A percentile compares a stretch with the other conserved stretches of the same genome.
These are phyloP conservation scores for Sebastes nivosus DNA, from an alignment of 2,797 vertebrate species.

Conservation along the genomic window DNA sequence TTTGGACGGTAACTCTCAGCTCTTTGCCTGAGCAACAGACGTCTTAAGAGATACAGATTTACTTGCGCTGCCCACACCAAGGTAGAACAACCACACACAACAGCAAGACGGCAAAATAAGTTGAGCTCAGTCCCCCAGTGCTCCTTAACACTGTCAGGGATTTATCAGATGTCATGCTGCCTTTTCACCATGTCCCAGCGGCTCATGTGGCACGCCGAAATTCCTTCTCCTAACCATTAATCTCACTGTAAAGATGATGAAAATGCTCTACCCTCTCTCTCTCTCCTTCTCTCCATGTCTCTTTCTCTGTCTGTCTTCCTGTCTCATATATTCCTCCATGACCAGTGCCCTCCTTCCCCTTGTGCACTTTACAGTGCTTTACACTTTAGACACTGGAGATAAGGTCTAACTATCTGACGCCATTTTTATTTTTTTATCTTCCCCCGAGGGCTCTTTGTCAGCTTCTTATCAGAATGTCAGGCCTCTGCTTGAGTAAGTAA, in stretches of 20 bases:
- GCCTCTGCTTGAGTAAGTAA: conserved; percentile 77
- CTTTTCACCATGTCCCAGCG: conserved; percentile 40
- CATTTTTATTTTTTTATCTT: conserved; percentile 68
- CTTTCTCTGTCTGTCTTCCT: background rate
- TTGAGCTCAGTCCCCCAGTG: conserved; percentile 28
- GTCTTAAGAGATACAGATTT: conserved; percentile 42
- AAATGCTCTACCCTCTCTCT: conserved; percentile 19
- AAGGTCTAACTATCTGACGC: conserved; percentile 68
- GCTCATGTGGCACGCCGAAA: conserved; percentile 35
- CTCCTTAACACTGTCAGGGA: conserved; percentile 48
- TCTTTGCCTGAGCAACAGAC: background rate
- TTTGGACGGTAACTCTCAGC: background rate
- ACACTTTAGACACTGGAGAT: conserved; percentile 52
- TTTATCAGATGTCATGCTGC: conserved; percentile 61
- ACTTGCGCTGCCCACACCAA: conserved; percentile 13
- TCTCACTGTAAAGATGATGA: conserved; percentile 48
- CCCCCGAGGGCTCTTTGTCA: conserved; percentile 71
- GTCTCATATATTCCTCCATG: conserved; percentile 37
- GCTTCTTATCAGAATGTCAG: conserved; percentile 77
- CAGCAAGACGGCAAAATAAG: conserved; percentile 41
- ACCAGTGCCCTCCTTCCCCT: conserved; percentile 23
- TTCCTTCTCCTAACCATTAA: conserved; percentile 46
- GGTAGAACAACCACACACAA: conserved; percentile 34
- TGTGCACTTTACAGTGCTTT: conserved; percentile 46
- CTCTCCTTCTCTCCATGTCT: background rate